A percentile compares a stretch with the other conserved stretches of the same genome.
Evolutionary conservation across 2,888 invertebrate species (phyloP).

Genomic region (Tetranychus truncatus): DNA sequence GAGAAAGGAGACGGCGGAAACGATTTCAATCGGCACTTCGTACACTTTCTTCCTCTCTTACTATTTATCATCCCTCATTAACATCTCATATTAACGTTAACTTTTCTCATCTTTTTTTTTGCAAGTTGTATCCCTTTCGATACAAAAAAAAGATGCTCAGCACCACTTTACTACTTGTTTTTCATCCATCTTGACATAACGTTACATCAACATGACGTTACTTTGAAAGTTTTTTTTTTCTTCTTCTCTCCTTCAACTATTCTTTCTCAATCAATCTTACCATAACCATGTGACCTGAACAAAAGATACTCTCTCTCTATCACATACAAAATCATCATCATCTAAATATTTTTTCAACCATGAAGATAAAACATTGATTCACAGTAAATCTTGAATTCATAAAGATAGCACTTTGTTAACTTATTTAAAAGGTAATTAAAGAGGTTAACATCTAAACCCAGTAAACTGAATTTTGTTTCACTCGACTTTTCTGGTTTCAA

Average conservation of each 20-base stretch:
- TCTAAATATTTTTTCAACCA: background rate
- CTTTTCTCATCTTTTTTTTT: no score
- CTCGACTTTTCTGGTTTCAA: no score
- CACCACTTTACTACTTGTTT: background rate
- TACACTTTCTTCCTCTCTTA: background rate
- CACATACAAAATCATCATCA: background rate
- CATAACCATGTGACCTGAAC: slow-evolving; percentile 2
- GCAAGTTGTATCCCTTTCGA: no score
- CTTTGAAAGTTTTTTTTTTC: no score
- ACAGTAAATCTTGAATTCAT: background rate
- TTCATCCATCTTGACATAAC: no score
- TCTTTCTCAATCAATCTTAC: background rate
- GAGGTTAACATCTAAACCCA: no score
- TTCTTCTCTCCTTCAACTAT: background rate
- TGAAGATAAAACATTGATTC: slow-evolving; percentile 6
- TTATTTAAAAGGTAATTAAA: no score
- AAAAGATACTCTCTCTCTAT: background rate
- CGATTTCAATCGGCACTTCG: background rate
- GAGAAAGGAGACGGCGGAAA: background rate
- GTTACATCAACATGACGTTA: no score
- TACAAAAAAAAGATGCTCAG: background rate
- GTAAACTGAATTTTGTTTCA: no score
- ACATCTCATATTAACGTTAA: background rate
- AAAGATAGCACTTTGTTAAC: slow-evolving; percentile 6
- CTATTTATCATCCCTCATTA: background rate